Base-by-base conservation (phyloP, 2,888 invertebrate species). In the Fragum sueziense region DNA sequence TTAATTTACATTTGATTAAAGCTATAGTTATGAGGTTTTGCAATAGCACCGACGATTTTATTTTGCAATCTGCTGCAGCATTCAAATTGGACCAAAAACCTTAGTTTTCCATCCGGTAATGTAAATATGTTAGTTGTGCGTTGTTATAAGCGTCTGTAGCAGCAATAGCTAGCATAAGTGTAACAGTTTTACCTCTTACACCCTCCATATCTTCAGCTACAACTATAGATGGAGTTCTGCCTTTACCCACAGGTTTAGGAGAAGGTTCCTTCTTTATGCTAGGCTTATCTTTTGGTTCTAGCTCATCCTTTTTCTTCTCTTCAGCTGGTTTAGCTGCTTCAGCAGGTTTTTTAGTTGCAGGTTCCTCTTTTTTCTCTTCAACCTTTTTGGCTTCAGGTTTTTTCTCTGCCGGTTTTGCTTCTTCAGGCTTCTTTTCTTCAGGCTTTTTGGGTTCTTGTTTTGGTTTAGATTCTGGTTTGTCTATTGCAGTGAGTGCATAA, bases 191-290 rank as follows among this genome's bases (percentile, higher is more conserved):
- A 57, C 57, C 57, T 51, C 52, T 25, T 29, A 69, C 51, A 52
- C 31, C 61, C 34, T 51, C 27, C 41, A 47, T 41, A 29, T 85
- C 86, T 59, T 86, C 86, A 54, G 77, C 87, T 4, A 88, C 85
- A 31, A 88, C 86, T 68, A 89, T 88, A 67, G 86, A 62, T 11
- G 88, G 88, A 9, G 87, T 65, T 57, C 67, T 70, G 47, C 71
- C 14, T 22, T 70, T 52, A n/a, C 31, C 47, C n/a, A 33, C 61
- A 2, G 73, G 78, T 54, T 25, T 41, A 34, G 68, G 34, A 25
- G 74, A 74, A 20, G 70, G 70, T 29, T 70, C 70, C 25, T 69
- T 77, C 52, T 25, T 33, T 25, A 20, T 31, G 47, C 27, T 25
- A 11, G 79, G 37, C 33, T 73, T 69, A 51, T 27, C 33, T 27